Percentiles rank a stretch among this genome's conserved stretches.
Evolutionary conservation across 2,888 invertebrate species (phyloP).

Genomic region (Eudasyphora cyanicolor): DNA sequence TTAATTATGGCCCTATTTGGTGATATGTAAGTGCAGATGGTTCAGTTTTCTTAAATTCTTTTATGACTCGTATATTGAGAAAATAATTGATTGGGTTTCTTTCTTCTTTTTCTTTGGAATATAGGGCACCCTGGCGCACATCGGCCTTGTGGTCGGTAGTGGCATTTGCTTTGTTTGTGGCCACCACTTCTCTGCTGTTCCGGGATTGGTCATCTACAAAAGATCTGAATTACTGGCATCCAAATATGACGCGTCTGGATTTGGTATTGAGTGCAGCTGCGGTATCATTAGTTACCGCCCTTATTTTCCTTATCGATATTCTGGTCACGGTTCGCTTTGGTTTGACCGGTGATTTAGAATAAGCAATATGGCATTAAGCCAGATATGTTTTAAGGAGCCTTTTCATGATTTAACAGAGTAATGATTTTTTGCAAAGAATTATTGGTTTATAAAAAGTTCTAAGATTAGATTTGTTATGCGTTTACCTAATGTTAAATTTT

Average conservation of each 20-base stretch:
- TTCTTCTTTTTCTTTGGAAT: neutral
- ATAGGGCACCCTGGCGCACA: conserved; percentile 78
- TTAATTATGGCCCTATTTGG: conserved; percentile 78
- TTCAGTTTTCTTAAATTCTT: neutral
- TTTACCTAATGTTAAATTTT: too few species aligned
- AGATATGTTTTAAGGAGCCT: too few species aligned
- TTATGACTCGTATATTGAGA: neutral
- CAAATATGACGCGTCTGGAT: conserved; percentile 79
- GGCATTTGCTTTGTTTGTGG: conserved; percentile 75
- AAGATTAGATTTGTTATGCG: too few species aligned
- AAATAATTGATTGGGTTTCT: conserved; percentile 18
- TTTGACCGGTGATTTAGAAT: conserved; percentile 77
- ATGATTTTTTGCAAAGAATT: too few species aligned
- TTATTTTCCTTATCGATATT: conserved; percentile 77
- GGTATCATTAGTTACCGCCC: conserved; percentile 74
- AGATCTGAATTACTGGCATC: conserved; percentile 79
- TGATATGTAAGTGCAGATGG: conserved; percentile 74
- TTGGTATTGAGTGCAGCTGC: conserved; percentile 77
- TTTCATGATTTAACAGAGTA: too few species aligned
- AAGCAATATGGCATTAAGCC: conserved; percentile 62
- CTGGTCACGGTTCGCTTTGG: conserved; percentile 77
- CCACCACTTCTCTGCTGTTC: conserved; percentile 75
- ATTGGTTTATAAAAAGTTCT: neutral
- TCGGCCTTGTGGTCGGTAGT: conserved; percentile 76
- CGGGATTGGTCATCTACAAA: conserved; percentile 79